phyloP scores from a whole-genome alignment of 2,113 vertebrate genomes.

The Girardinichthys multiradiatus region DNA sequence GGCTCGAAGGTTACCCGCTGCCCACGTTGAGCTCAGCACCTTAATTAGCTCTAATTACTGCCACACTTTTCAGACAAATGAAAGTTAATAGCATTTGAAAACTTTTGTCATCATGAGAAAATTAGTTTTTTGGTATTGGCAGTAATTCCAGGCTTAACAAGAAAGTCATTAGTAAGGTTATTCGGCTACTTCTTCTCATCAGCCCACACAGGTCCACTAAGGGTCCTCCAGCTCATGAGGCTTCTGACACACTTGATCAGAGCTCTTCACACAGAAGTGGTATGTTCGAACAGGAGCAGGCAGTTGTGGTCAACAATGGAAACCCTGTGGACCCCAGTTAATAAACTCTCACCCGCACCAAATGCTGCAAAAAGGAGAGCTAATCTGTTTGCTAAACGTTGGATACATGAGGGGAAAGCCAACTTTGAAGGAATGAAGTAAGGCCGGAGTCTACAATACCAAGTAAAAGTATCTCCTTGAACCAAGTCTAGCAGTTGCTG shows the following conservation, averaged over 20 bases:
- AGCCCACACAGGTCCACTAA: constrained; percentile 67
- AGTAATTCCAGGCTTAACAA: constrained; percentile 67
- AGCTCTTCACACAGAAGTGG: constrained; percentile 47
- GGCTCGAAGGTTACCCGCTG: constrained; percentile 69
- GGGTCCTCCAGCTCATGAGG: constrained; percentile 52
- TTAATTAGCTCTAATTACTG: constrained; percentile 77
- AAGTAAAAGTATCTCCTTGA: not conserved
- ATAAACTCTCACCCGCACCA: constrained; percentile 25
- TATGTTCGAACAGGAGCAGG: constrained; percentile 60
- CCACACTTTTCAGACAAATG: constrained; percentile 60
- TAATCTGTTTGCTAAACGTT: constrained; percentile 4
- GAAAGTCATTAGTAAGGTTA: constrained; percentile 65
- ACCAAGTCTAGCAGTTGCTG: not conserved
- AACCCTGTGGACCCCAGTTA: constrained; percentile 31
- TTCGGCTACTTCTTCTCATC: constrained; percentile 65
- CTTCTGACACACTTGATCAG: constrained; percentile 63
- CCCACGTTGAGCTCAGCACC: constrained; percentile 63
- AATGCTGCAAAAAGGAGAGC: constrained; percentile 25
- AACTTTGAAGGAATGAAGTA: not conserved
- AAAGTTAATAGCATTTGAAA: constrained; percentile 69
- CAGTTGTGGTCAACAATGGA: constrained; percentile 63
- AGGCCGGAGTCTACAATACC: not conserved
- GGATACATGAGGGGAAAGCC: not conserved
- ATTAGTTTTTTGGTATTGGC: constrained; percentile 63
- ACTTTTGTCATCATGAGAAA: constrained; percentile 70